Conservation (phyloP, 2,797 vertebrate species). For the Chloroceryle amazona region DNA sequence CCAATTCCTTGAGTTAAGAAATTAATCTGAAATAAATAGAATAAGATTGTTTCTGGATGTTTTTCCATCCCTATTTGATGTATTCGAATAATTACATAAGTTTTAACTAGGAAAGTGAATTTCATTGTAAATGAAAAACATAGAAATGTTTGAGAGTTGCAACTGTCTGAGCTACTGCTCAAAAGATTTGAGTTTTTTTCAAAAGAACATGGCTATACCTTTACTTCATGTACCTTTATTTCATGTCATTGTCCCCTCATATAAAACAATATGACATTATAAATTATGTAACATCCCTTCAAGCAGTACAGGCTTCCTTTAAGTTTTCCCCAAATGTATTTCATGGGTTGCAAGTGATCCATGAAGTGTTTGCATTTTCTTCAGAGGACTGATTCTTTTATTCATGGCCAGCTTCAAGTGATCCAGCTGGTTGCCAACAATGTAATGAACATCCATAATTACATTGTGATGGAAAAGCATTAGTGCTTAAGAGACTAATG, state of each 20-base stretch:
- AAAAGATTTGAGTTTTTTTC: not conserved
- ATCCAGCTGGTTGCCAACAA: not conserved
- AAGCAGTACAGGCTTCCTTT: not conserved
- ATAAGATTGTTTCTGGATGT: not conserved
- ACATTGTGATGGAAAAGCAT: not conserved
- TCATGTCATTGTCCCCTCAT: not conserved
- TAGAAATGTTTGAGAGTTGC: not conserved
- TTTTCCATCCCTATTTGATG: not conserved
- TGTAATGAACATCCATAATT: not conserved
- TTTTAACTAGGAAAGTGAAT: not conserved
- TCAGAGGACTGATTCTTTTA: not conserved
- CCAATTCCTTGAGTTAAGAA: slow-evolving; percentile 14
- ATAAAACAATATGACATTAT: not conserved
- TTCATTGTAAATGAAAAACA: not conserved
- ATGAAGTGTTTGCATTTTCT: not conserved
- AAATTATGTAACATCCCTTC: not conserved
- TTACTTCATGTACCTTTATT: not conserved
- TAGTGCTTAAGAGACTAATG: not conserved
- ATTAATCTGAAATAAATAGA: slow-evolving; percentile 29
- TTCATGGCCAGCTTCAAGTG: not conserved
- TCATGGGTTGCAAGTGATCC: not conserved
- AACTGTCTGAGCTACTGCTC: not conserved
- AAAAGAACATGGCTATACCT: accelerated
- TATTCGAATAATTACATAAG: not conserved
- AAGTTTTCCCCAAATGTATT: not conserved